These are phyloP conservation scores for Galleria mellonella DNA, from an alignment of 1,140 invertebrate species.

Conservation along the genomic window DNA sequence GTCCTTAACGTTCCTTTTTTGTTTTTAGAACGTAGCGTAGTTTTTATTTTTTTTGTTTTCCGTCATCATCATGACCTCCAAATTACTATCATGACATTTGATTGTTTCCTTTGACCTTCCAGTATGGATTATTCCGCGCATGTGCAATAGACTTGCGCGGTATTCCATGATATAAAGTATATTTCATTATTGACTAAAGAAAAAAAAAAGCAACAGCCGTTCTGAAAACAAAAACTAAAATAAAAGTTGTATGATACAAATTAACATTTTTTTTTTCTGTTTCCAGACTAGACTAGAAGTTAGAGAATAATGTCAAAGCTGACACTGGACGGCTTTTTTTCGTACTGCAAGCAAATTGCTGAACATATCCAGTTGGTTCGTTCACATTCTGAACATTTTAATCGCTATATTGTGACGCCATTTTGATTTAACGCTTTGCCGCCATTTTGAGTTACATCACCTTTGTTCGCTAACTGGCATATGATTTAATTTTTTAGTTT, in stretches of 20 bases:
- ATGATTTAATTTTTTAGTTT: neutral
- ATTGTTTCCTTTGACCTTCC: neutral
- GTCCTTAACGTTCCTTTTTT: no score
- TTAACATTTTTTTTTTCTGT: slow-evolving; percentile 49
- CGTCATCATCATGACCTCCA: no score
- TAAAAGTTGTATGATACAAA: slow-evolving; percentile 3
- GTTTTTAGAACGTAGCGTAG: no score
- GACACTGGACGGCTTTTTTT: slow-evolving; percentile 68
- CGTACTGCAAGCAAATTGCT: slow-evolving; percentile 72
- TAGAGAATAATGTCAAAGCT: slow-evolving; percentile 62
- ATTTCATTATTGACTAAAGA: no score
- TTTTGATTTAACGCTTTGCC: slow-evolving; percentile 20
- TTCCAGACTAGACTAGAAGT: slow-evolving; percentile 57
- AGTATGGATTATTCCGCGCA: neutral
- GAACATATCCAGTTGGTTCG: slow-evolving; percentile 71
- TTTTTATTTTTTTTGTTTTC: no score
- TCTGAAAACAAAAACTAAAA: no score
- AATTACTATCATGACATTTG: no score
- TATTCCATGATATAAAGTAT: neutral
- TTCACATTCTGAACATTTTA: slow-evolving; percentile 24
- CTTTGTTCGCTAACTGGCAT: slow-evolving; percentile 4
- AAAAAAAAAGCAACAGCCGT: no score
- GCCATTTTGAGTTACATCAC: slow-evolving; percentile 11
- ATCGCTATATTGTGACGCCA: slow-evolving; percentile 37
- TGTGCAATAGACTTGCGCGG: neutral